Evolutionary conservation across 2,113 vertebrate genomes (phyloP).

Genomic region (Oncorhynchus clarkii): DNA sequence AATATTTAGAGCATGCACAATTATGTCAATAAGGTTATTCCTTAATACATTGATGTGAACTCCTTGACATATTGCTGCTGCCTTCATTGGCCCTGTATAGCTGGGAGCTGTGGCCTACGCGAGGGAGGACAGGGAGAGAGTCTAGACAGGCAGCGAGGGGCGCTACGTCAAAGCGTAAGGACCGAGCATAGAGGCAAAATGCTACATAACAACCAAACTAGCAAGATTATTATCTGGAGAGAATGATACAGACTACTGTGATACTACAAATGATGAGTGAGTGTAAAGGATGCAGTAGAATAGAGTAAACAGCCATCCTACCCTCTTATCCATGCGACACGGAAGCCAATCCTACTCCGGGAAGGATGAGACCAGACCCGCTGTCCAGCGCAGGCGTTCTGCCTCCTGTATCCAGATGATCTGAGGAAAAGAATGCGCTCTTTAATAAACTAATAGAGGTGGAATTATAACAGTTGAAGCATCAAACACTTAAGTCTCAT

Average conservation of each 20-base stretch:
- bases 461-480: neutral
- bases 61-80: neutral
- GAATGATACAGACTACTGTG: neutral
- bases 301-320: conserved; percentile 12
- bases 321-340: conserved; percentile 59
- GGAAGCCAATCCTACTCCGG: conserved; percentile 42
- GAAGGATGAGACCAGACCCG: conserved; percentile 36
- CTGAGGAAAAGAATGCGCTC: conserved; percentile 13
- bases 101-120: neutral
- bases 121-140: neutral
- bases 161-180: neutral
- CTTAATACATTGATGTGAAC: neutral
- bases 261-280: no score
- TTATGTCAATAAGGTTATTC: no score
- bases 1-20: no score
- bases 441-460: neutral
- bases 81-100: neutral
- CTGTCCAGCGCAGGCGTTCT: conserved; percentile 26
- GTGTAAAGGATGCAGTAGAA: neutral
- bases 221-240: neutral
- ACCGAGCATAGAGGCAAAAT: neutral
- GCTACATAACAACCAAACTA: neutral
- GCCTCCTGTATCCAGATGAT: conserved; percentile 20
- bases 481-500: neutral
- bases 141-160: neutral